These are phyloP conservation scores for Cremastinae sp. DNA, from an alignment of 2,888 invertebrate genomes.

Conservation along the genomic window DNA sequence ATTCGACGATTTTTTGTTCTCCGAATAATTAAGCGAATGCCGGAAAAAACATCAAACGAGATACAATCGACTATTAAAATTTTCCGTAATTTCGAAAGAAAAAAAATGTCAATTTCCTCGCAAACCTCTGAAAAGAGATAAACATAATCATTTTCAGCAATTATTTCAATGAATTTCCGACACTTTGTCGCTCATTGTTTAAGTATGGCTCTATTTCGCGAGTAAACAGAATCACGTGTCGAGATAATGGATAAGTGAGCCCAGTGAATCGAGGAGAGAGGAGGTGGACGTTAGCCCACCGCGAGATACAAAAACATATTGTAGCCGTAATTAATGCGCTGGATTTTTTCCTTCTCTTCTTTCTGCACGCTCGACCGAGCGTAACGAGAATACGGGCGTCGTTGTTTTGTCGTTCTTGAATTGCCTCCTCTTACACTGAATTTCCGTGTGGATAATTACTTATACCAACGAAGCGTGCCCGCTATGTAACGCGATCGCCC, in stretches of 20 bases:
- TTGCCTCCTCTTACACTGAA: constrained; percentile 28
- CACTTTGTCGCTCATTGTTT: constrained; percentile 4
- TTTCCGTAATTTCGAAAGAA: too few relatives aligned
- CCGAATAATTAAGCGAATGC: too few relatives aligned
- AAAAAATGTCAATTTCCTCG: too few relatives aligned
- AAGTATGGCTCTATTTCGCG: neutral
- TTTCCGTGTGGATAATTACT: constrained; percentile 43
- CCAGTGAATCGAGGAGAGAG: constrained; percentile 4
- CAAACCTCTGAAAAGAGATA: too few relatives aligned
- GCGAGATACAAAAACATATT: constrained; percentile 48
- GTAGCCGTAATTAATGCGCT: constrained; percentile 49
- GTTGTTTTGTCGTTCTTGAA: constrained; percentile 38
- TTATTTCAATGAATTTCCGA: neutral
- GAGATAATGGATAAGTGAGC: constrained; percentile 5
- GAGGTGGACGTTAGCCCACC: constrained; percentile 25
- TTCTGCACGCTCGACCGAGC: constrained; percentile 43
- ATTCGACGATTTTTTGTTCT: too few relatives aligned
- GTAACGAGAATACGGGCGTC: constrained; percentile 32
- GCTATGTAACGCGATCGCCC: constrained; percentile 32
- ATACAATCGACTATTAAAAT: too few relatives aligned
- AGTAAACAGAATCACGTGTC: constrained; percentile 13
- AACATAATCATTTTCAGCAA: constrained; percentile 7
- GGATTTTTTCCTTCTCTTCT: constrained; percentile 17
- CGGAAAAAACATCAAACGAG: too few relatives aligned
- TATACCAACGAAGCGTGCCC: constrained; percentile 16